Base-by-base conservation (phyloP, 2,113 vertebrate species). In the Arothron firmamentum region DNA sequence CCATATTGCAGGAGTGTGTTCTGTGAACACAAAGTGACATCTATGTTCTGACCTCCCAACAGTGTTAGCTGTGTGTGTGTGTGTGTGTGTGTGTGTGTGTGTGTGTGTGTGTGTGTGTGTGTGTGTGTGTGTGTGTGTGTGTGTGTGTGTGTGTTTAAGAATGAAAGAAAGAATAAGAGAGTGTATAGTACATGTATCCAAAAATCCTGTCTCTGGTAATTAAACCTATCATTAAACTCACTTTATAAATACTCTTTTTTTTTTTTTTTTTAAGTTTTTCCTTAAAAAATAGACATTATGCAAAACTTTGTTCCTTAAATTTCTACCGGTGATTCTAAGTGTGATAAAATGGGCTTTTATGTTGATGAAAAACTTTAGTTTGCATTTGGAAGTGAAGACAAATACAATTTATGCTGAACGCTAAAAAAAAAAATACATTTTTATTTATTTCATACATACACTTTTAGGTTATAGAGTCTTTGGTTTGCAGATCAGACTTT, bases 11-110 rank as follows among this genome's bases (percentile, higher is more conserved):
- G 67, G 62, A 81, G 59, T 71, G 38, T 56, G 70, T 68, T 76
- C 64, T 74, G 77, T 69, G 80, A 80, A 72, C 74, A 67, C 72
- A 60, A 66, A 78, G 49, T 81, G 81, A 87, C 65, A 52, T 80
- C 77, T 84, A 84, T 78, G 84, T 82, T 65, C 58, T 64, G 70
- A 61, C 62, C 72, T 62, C 53, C 48, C 56, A 14, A 62, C 7
- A 62, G 43, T 61, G 49, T 57, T 19, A 56, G 2, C n/a, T 45
- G 41, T 51, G 54, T 43, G 60, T 46, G 45, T 59, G 17, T 62
- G 19, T 38, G 25, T 34, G 21, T 23, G 10, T 45, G 38, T 34
- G 50, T 13, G 21, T 23, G 10, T 45, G 38, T 34, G 50, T 13
- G 21, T 23, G 10, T 45, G 38, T 34, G 50, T 13, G 21, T 23